Evolutionary conservation across 2,797 vertebrate species (phyloP).

Genomic region (Danio albolineatus): DNA sequence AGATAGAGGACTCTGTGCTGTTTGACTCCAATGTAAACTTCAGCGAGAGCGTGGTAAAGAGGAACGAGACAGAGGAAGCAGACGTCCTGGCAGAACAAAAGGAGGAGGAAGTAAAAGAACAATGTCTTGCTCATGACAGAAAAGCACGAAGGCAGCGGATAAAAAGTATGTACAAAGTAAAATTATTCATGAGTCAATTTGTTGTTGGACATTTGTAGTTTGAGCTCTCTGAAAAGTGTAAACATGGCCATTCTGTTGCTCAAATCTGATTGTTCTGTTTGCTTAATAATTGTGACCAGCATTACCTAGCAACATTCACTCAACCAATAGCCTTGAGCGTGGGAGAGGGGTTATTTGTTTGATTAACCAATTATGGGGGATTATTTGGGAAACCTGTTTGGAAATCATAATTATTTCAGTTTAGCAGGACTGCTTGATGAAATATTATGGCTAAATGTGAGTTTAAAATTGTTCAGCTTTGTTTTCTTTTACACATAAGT

Average conservation of each 20-base stretch:
- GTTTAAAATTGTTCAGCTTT: neutral
- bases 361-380: neutral
- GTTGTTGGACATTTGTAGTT: neutral
- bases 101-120: constrained; percentile 55
- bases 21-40: constrained; percentile 3
- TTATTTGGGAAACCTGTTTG: neutral
- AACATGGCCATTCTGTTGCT: neutral
- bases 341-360: neutral
- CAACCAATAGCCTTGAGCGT: neutral
- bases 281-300: neutral
- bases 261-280: neutral
- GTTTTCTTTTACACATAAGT: too few relatives aligned
- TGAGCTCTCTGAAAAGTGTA: neutral
- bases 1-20: constrained; percentile 1
- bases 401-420: neutral
- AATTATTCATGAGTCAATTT: neutral
- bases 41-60: constrained; percentile 6
- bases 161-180: constrained; percentile 22
- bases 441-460: neutral
- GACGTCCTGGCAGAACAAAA: constrained; percentile 48
- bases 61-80: constrained; percentile 15
- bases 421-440: neutral
- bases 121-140: constrained; percentile 15
- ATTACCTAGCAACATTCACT: neutral
- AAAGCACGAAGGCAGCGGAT: constrained; percentile 44